Evolutionary conservation across 2,797 vertebrate genomes (phyloP).

Genomic region (Nasua narica): DNA sequence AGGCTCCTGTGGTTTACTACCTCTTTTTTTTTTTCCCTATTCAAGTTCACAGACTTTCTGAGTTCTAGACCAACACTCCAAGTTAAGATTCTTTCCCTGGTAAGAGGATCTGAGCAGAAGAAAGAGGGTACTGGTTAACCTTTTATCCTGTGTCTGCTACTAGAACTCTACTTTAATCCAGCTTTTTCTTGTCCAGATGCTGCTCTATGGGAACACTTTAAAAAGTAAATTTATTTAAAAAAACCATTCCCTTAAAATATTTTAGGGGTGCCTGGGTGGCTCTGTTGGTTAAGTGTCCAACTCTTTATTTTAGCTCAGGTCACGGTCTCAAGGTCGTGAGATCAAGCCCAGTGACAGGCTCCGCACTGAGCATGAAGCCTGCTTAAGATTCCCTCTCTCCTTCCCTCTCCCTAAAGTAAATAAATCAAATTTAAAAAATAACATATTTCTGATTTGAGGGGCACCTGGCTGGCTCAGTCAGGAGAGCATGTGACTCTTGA

Average conservation of each 20-base stretch:
- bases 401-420: not conserved
- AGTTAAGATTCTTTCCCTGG: not conserved
- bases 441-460: not conserved
- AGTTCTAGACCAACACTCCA: not conserved
- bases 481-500: not conserved
- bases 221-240: not conserved
- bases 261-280: not conserved
- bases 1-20: not conserved
- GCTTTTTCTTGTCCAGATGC: not conserved
- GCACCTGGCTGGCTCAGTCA: not conserved
- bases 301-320: not conserved
- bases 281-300: not conserved
- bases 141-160: not conserved
- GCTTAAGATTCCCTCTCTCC: not conserved
- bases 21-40: not conserved
- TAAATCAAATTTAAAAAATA: no score
- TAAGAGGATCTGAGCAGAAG: not conserved
- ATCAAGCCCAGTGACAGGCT: accelerated
- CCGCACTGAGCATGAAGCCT: no score
- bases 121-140: not conserved
- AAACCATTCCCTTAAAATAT: not conserved
- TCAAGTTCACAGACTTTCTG: not conserved
- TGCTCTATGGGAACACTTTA: not conserved
- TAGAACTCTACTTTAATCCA: not conserved
- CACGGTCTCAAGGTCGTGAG: not conserved